Conservation (phyloP, 2,888 invertebrate genomes). For the Drosophila birchii region DNA sequence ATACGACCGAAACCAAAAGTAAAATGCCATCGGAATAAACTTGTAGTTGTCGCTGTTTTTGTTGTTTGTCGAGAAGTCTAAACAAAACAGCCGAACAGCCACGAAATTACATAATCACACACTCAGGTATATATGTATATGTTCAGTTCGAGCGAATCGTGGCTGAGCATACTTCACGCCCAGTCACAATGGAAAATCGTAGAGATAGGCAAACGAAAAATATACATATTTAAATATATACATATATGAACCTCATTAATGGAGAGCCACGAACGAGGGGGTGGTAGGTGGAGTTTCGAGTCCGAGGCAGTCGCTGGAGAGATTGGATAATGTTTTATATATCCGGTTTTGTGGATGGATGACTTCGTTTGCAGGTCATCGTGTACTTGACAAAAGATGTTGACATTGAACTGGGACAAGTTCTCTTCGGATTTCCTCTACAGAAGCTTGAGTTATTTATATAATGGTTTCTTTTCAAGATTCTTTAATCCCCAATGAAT, state of each 20-base stretch:
- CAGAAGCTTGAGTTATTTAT: conserved; percentile 12
- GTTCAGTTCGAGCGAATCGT: conserved; percentile 33
- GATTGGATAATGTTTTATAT: conserved; percentile 47
- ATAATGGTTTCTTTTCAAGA: neutral
- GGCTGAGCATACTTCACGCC: conserved; percentile 62
- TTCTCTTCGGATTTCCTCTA: conserved; percentile 36
- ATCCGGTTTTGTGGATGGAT: conserved; percentile 51
- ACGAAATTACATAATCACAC: conserved; percentile 66
- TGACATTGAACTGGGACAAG: conserved; percentile 61
- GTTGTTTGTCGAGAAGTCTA: conserved; percentile 41
- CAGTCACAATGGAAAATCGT: conserved; percentile 41
- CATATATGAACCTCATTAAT: conserved; percentile 60
- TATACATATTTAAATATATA: conserved; percentile 69
- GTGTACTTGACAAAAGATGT: conserved; percentile 42
- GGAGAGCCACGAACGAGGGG: conserved; percentile 40
- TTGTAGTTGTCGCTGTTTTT: conserved; percentile 31
- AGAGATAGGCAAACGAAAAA: conserved; percentile 54
- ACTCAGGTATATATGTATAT: conserved; percentile 24
- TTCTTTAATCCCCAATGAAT: neutral
- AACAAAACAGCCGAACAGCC: conserved; percentile 47
- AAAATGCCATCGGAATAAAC: conserved; percentile 70
- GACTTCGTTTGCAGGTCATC: conserved; percentile 54
- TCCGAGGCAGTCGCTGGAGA: conserved; percentile 3
- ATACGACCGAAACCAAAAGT: conserved; percentile 74
- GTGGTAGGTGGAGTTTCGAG: conserved; percentile 44